phyloP scores from a whole-genome alignment of 1,140 invertebrate species.

The Magallana gigas region DNA sequence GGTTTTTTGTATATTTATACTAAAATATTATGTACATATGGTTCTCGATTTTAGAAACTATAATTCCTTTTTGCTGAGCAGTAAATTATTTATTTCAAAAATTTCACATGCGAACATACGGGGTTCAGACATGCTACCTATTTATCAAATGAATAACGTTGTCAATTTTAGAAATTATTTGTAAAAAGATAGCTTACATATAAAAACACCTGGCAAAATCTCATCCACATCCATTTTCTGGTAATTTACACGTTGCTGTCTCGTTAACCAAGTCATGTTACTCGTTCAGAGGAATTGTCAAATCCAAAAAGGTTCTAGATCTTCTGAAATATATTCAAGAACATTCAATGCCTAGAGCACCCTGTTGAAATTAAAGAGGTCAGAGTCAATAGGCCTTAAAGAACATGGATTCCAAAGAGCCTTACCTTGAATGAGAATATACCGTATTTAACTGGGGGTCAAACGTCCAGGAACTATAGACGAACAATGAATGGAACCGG shows the following conservation, averaged over 20 bases:
- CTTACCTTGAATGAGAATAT: neutral
- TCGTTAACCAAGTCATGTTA: slow-evolving; percentile 7
- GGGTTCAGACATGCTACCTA: neutral
- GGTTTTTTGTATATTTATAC: no score
- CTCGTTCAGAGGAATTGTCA: neutral
- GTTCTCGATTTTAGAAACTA: neutral
- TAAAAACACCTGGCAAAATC: slow-evolving; percentile 23
- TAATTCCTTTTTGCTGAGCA: neutral
- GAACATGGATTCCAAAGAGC: neutral
- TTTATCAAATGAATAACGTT: no score
- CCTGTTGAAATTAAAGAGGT: neutral
- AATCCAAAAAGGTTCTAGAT: no score
- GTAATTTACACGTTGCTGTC: neutral
- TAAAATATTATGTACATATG: neutral
- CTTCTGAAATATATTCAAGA: neutral
- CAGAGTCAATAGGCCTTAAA: neutral
- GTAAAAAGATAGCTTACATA: neutral
- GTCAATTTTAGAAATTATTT: no score
- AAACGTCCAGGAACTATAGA: neutral
- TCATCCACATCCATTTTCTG: slow-evolving; percentile 21
- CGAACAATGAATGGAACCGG: slow-evolving; percentile 12
- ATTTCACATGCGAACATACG: neutral
- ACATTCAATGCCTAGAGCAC: neutral
- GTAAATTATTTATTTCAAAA: neutral
- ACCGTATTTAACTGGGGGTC: neutral